Evolutionary conservation across 2,113 vertebrate species (phyloP), one percentile per base, ranked within the genome.

Genomic region (Triplophysa rosa): DNA sequence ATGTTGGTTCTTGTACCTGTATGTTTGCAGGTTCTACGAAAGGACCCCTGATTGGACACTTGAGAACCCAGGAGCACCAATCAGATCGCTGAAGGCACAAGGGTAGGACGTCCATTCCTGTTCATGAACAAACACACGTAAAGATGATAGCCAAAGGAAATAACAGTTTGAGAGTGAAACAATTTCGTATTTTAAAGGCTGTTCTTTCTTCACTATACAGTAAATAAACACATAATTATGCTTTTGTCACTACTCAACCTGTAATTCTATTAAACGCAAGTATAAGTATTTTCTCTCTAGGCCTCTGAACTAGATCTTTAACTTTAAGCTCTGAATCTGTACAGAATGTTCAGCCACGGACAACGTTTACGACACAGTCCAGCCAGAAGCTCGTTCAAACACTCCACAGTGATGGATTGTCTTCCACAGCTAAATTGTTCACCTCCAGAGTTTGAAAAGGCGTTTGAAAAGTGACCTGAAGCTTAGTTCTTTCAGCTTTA

Each of bases 271-370:
- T 12, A 33, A 33, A 33, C 1, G 33, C 42, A 45, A 45, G 14
- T 52, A 54, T 17, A 19, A 33, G 26, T 70, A 33, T 29, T 71
- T 61, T 42, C 70, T 61, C 52, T 10, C 7, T 71, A 26, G 9
- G 56, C 70, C 37, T 26, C 33, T 62, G 21, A 21, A 52, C 56
- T 17, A 23, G 58, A 2, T 58, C 56, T 73, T 61, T 73, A 42
- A 24, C 45, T 14, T 7, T 4, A 52, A 16, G n/a, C 37, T 74
- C 40, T 62, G 37, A 62, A 45, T 74, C 21, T 11, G 71, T 11
- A 72, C 70, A 40, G 70, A 76, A 76, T 76, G 61, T 64, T 64
- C 73, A 29, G 61, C 21, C 61, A 63, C 42, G 3, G 40, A 49
- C 42, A 13, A 3, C 42, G 49, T 16, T 49, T 76, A 5, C 40